Base-by-base conservation (phyloP, 1,140 invertebrate genomes). In the Drosophila orena region DNA sequence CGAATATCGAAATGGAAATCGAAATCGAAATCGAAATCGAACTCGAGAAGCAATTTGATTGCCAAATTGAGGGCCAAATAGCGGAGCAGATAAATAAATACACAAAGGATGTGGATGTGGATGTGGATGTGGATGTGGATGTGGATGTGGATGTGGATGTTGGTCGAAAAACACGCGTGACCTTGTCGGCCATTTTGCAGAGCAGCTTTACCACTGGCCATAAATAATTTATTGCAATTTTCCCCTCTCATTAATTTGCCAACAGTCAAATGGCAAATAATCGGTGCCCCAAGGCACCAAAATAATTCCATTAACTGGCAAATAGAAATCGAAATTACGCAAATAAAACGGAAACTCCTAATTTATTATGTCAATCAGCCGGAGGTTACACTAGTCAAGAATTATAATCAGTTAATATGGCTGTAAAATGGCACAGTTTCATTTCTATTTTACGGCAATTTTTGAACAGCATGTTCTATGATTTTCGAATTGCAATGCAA, bases 1-100 rank as follows among this genome's bases (percentile, higher is more conserved):
- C 57, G 49, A 75, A 78, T 77, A 74, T 68, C 65, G 47, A 77
- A 80, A 70, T 72, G 62, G 69, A 85, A 86, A 77, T 85, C 73
- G 77, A 37, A 81, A 70, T 72, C 66, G 47, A 77, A 80, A 70
- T 72, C 59, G 69, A 85, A 86, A 77, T 85, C 73, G 77, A 37
- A 81, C 65, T 72, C 66, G 70, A 85, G 86, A 77, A 81, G 73
- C 77, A 86, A 85, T 86, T 85, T 86, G 81, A 85, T 88, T 86
- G 83, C 65, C 69, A 72, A 88, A 75, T 50, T 64, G 79, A 75
- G 57, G 58, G 61, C 43, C 55, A 61, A 64, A 62, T 14, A 66
- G 24, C 50, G 34, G 14, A 4, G 14, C 14, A 38, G 37, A 38
- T 12, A 17, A 24, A 14, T 15, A 59, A 30, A 66, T 22, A 56